Percentiles rank a stretch among this genome's conserved stretches.
phyloP scores from a whole-genome alignment of 2,797 vertebrate species.

The Protonibea diacanthus region DNA sequence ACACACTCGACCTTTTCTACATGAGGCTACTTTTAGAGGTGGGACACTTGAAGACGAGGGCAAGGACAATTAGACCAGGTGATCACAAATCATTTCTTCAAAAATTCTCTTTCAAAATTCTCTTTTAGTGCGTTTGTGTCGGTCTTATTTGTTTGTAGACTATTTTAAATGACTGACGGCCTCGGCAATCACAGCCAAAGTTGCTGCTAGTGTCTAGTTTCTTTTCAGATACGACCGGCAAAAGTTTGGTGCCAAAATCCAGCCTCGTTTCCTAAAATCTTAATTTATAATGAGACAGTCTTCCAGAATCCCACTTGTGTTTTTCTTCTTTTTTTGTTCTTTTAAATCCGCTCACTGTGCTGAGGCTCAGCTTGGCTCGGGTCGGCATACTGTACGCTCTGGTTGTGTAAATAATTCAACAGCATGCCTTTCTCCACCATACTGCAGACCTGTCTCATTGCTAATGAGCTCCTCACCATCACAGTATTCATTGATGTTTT shows the following conservation, averaged over 20 bases:
- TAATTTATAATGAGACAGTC: background rate
- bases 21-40: constrained; percentile 58
- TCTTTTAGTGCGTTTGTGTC: no score
- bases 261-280: no score
- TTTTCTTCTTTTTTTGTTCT: background rate
- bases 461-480: constrained; percentile 61
- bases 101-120: no score
- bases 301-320: background rate
- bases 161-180: no score
- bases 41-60: constrained; percentile 13
- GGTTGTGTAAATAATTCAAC: constrained; percentile 52
- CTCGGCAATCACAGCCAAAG: no score
- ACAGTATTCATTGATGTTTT: constrained; percentile 40
- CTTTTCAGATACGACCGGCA: no score
- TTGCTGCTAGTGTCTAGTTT: no score
- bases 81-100: background rate
- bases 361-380: background rate
- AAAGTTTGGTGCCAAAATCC: no score
- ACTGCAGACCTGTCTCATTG: constrained; percentile 1
- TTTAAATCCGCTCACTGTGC: background rate
- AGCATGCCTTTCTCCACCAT: constrained; percentile 1
- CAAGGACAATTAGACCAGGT: background rate
- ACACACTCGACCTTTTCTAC: constrained; percentile 80
- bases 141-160: no score
- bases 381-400: constrained; percentile 10